Base-by-base conservation (phyloP, 2,113 vertebrate species). In the Gila orcuttii region DNA sequence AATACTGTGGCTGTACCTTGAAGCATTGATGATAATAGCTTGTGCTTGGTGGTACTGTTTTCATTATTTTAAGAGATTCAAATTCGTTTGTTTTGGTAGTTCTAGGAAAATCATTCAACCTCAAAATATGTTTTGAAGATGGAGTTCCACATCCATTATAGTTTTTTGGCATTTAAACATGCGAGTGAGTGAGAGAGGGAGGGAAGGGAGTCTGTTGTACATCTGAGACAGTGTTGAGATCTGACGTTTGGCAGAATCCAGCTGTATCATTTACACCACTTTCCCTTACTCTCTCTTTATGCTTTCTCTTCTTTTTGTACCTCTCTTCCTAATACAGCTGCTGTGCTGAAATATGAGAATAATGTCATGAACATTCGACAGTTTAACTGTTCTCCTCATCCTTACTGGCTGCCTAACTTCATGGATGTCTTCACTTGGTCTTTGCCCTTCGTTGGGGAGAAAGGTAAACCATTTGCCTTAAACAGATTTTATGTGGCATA, bases 401-500 rank as follows among this genome's bases (percentile, higher is more conserved):
- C 98, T 0, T 99, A 99, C 94, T 99, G 98, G 98, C 96, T 99
- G 92, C 97, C 97, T 86, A 99, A 99, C 91, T 99, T 99, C 94
- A 99, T 99, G 98, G 98, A 99, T 74, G 98, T 99, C 64, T 99
- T 99, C 92, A 99, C 97, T 90, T 99, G 98, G 98, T 99, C 98
- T 52, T 95, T 99, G 94, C 98, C 97, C 0, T 99, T 99, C 75
- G 98, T 99, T 59, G 98, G 98, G 11, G 98, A 99, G 90, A 99
- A 99, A 93, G 97, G 97, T 98, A 89, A 33, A 92, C 36, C 36
- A 42, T 73, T 13, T 39, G 2, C 19, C 11, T 12, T 33, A 25
- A 4, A 28, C 6, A 12, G 1, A 19, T 76, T 57, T 77, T 21
- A 57, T 57, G 25, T 28, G 3, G 33, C 33, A 69, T 69, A 36